Evolutionary conservation across 2,888 invertebrate genomes (phyloP).

Genomic region (Odontomyia ornata): DNA sequence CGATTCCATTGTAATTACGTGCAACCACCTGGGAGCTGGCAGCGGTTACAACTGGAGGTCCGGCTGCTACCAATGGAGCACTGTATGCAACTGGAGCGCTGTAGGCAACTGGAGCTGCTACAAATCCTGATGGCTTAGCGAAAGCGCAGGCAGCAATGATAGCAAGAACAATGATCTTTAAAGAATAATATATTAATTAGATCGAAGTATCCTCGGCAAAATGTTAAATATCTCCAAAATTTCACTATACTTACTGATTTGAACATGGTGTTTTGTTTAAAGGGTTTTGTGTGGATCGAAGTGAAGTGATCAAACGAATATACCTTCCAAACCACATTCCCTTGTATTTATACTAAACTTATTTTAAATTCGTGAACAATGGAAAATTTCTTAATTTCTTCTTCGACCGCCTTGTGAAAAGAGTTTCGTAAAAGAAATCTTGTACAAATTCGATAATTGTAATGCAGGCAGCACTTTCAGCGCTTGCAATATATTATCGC

Average conservation of each 20-base stretch:
- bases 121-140: slow-evolving; percentile 51
- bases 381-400: neutral
- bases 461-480: slow-evolving; percentile 53
- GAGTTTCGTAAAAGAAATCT: neutral
- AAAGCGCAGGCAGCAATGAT: slow-evolving; percentile 52
- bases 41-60: slow-evolving; percentile 59
- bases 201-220: neutral
- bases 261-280: slow-evolving; percentile 18
- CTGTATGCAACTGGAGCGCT: slow-evolving; percentile 58
- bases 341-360: slow-evolving; percentile 7
- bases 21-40: slow-evolving; percentile 73
- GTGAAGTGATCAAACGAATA: slow-evolving; percentile 13
- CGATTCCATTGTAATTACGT: slow-evolving; percentile 70
- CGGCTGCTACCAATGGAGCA: slow-evolving; percentile 58
- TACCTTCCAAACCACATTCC: neutral
- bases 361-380: neutral
- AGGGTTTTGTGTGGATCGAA: slow-evolving; percentile 29
- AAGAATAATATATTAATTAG: neutral
- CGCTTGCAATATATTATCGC: slow-evolving; percentile 46
- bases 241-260: slow-evolving; percentile 22
- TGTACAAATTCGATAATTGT: slow-evolving; percentile 14
- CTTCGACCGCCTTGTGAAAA: neutral
- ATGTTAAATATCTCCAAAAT: neutral
- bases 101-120: slow-evolving; percentile 57
- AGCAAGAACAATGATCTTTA: slow-evolving; percentile 10